Evolutionary conservation across 2,113 vertebrate species (phyloP).

Genomic region (Barnardius zonarius): DNA sequence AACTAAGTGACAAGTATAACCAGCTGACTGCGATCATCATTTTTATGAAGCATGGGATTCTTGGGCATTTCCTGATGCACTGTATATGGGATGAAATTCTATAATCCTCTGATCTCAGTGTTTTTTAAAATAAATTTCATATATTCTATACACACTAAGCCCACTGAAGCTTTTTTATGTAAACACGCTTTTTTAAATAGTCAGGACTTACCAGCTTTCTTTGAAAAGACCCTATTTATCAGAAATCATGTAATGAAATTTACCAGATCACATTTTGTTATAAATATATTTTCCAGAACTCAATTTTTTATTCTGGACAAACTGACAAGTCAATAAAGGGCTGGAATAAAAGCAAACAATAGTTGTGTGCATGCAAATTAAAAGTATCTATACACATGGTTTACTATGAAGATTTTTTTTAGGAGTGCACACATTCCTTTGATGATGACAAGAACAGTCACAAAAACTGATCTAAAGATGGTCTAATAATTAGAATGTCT

Average conservation of each 20-base stretch:
- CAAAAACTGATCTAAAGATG: not conserved
- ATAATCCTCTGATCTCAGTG: constrained; percentile 10
- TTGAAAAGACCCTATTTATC: not conserved
- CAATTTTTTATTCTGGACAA: not conserved
- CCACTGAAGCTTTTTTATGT: not conserved
- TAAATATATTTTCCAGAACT: not conserved
- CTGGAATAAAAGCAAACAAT: not conserved
- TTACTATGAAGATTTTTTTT: not conserved
- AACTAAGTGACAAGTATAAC: constrained; percentile 59
- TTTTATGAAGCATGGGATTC: constrained; percentile 41
- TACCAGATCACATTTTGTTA: not conserved
- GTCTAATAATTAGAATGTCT: not conserved
- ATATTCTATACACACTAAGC: not conserved
- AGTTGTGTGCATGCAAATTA: not conserved
- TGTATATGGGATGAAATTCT: not conserved
- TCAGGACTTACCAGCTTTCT: not conserved
- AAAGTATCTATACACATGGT: not conserved
- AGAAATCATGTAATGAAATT: not conserved
- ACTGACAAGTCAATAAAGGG: not conserved
- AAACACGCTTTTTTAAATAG: not conserved
- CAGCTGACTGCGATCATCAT: constrained; percentile 45
- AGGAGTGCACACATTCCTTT: not conserved
- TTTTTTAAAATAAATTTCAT: constrained; percentile 31
- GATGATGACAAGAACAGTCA: not conserved
- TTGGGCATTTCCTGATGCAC: not conserved